Evolutionary conservation across 2,113 vertebrate genomes (phyloP), one percentile per base, ranked within the genome.

Genomic region (Rostratula benghalensis): DNA sequence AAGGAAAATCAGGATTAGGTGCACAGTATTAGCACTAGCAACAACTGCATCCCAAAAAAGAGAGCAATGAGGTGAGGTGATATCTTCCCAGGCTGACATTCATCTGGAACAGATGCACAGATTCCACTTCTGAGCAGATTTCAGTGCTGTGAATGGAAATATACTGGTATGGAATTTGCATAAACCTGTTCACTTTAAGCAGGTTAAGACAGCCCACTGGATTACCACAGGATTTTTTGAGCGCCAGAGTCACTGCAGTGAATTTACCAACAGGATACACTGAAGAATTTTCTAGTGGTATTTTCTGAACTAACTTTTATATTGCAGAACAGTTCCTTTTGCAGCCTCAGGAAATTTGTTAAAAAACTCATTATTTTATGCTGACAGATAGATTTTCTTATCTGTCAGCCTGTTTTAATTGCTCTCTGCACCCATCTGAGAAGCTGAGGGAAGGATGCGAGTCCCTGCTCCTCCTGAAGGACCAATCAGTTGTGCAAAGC

Each of bases 131-230:
- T 90, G 79, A 56, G 85, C 33, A 91, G 81, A 82, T 89, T 93
- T 93, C 89, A 94, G 60, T 82, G 43, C 78, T 93, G 54, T 68
- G 85, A 86, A 89, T 89, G 61, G 64, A 94, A 90, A 89, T 93
- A 53, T 8, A 60, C 18, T 69, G 17, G 18, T 50, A 53, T 35
- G 25, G 54, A 60, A 74, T 77, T 75, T 78, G 25, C 75, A 23
- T 53, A 75, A 85, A 80, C 13, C 57, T 63, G 19, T 48, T 74
- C 48, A 37, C 23, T 75, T 70, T 33, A 60, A 70, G 80, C 89
- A 76, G 61, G 63, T 50, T 73, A 45, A 79, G 43, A 48, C 22
- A 84, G 39, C 17, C 10, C 10, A 53, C 24, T n/a, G 19, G 25
- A 35, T 68, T 56, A 28, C 24, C 5, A 31, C 4, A 17, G 56